A percentile compares a stretch with the other conserved stretches of the same genome.
phyloP scores from a whole-genome alignment of 2,797 vertebrate species.

The Mionectes olivaceus region DNA sequence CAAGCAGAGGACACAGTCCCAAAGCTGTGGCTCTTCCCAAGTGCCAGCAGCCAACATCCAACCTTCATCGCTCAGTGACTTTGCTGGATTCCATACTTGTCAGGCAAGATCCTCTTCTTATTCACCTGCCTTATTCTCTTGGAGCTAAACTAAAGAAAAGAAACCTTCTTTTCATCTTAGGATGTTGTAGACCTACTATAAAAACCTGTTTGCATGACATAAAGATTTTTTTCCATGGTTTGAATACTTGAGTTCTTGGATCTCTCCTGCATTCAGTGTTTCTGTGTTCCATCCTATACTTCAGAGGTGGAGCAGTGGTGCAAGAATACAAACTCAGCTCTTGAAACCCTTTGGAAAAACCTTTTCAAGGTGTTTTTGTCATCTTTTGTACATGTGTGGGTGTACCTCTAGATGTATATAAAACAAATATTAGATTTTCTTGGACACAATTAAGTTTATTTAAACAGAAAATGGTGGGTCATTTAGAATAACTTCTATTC shows the following conservation, averaged over 20 bases:
- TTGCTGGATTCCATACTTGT: background rate
- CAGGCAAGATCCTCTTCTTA: background rate
- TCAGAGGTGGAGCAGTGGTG: background rate
- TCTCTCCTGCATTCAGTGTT: background rate
- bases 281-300: background rate
- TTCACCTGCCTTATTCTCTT: background rate
- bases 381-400: background rate
- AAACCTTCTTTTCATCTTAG: background rate
- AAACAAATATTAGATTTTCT: background rate
- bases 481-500: background rate
- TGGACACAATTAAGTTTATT: background rate
- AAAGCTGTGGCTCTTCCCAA: background rate
- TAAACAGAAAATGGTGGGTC: background rate
- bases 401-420: background rate
- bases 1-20: rapidly evolving
- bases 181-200: background rate
- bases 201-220: background rate
- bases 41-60: background rate
- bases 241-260: background rate
- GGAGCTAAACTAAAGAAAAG: background rate
- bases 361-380: background rate
- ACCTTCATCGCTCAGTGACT: background rate
- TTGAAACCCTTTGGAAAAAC: background rate
- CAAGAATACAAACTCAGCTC: background rate
- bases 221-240: background rate